A percentile compares a stretch with the other conserved stretches of the same genome.
Conservation (phyloP, 1,140 invertebrate species). For the Diorhabda carinulata region DNA sequence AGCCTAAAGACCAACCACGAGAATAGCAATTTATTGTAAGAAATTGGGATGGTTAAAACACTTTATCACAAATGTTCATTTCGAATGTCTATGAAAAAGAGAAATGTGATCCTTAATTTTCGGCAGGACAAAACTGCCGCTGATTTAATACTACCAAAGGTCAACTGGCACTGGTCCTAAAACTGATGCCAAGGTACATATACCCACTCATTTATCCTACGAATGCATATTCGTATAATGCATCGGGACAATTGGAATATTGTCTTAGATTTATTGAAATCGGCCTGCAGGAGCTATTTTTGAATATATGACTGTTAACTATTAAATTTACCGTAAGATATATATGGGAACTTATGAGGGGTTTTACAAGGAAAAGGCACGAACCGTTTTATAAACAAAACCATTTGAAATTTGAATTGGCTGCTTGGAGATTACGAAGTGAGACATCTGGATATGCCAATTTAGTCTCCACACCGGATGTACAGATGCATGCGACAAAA, state of each 20-base stretch:
- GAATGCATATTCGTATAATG: constrained; percentile 3
- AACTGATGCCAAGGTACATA: constrained; percentile 24
- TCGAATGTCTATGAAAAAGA: constrained; percentile 39
- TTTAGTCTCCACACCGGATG: too few relatives aligned
- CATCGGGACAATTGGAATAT: neutral
- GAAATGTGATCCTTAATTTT: constrained; percentile 43
- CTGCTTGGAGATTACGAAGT: too few relatives aligned
- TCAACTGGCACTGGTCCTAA: constrained; percentile 41
- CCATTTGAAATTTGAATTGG: too few relatives aligned
- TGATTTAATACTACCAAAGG: constrained; percentile 37
- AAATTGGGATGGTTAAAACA: constrained; percentile 24
- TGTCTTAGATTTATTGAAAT: neutral
- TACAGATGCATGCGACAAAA: too few relatives aligned
- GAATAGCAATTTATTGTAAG: constrained; percentile 20
- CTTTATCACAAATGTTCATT: constrained; percentile 41
- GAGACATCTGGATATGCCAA: too few relatives aligned
- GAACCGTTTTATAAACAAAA: too few relatives aligned
- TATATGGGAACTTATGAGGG: too few relatives aligned
- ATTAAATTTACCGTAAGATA: too few relatives aligned
- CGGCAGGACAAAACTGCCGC: constrained; percentile 38
- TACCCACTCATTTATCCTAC: neutral
- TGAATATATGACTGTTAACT: too few relatives aligned
- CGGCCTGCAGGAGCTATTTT: too few relatives aligned
- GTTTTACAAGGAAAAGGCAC: too few relatives aligned
- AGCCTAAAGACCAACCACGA: too few relatives aligned